phyloP scores from a whole-genome alignment of 2,797 vertebrate species.

The Spheniscus humboldti region DNA sequence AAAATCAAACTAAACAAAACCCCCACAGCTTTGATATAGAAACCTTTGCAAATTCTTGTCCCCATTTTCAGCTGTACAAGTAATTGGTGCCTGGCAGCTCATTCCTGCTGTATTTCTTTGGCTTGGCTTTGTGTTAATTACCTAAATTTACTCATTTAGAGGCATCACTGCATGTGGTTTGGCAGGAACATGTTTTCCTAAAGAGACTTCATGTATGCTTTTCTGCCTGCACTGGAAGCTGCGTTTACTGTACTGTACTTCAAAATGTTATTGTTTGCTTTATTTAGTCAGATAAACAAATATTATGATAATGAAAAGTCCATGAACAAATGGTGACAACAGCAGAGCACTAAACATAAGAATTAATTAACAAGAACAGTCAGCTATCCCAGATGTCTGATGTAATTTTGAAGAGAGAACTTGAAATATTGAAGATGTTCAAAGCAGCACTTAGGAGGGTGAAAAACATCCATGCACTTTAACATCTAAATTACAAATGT shows the following conservation, averaged over 20 bases:
- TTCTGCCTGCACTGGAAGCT: constrained; percentile 22
- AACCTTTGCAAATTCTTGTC: neutral
- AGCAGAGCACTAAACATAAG: constrained; percentile 62
- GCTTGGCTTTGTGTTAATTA: constrained; percentile 46
- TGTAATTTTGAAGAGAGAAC: constrained; percentile 64
- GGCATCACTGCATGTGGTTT: constrained; percentile 21
- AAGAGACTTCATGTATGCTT: constrained; percentile 11
- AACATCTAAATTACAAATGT: constrained; percentile 1
- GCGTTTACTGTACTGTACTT: constrained; percentile 33
- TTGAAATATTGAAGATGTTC: constrained; percentile 57
- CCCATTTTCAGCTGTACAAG: neutral
- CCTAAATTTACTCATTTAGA: constrained; percentile 23
- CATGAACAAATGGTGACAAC: constrained; percentile 65
- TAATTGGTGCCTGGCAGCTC: constrained; percentile 37
- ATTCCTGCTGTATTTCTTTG: constrained; percentile 26
- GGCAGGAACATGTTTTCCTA: constrained; percentile 6
- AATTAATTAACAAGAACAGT: constrained; percentile 68
- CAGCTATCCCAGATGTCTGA: constrained; percentile 63
- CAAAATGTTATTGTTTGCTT: constrained; percentile 67
- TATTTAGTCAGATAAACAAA: constrained; percentile 70
- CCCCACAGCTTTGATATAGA: neutral
- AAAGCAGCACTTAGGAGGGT: constrained; percentile 15
- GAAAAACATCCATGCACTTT: neutral
- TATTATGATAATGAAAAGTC: constrained; percentile 67
- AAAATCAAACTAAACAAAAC: neutral